Base-by-base conservation (phyloP, 1,140 invertebrate species). In the Leucophenga varia region DNA sequence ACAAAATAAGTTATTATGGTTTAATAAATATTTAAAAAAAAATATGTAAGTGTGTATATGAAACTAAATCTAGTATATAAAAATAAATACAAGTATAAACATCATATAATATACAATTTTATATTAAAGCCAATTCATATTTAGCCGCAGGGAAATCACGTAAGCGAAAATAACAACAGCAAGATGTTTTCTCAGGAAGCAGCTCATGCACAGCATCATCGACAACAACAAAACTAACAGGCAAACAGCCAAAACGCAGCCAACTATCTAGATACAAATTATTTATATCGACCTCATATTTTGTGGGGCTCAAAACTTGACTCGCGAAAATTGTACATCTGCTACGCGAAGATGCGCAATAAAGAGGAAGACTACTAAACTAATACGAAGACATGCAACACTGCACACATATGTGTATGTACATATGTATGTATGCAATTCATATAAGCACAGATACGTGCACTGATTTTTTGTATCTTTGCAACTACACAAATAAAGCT, bases 251-350 rank as follows among this genome's bases (percentile, higher is more conserved):
- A n/a, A n/a, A n/a, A n/a, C n/a, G n/a, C n/a, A n/a, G n/a, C n/a
- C n/a, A n/a, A n/a, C n/a, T 71, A 71, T 71, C 67, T 55, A 71
- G 67, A 71, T 71, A 61, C 63, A 71, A 71, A 71, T 71, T 71
- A 71, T 71, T 71, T 71, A 71, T 71, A 71, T 71, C 58, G 63
- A 58, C 54, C 63, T 71, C 67, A 64, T 71, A 71, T 71, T 67
- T 71, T 71, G 59, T 61, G 57, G 44, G 53, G 35, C 44, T 52
- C 44, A 54, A 54, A 55, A 46, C 54, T 56, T 59, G 63, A 70
- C 41, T 43, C 40, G 47, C 54, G 54, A 47, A 47, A 39, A 40
- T 45, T 54, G 52, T 52, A 67, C 67, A 71, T 63, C 68, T 71
- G 67, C 67, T 71, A 47, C 67, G 51, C 55, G 58, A n/a, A n/a